phyloP scores from a whole-genome alignment of 2,113 vertebrate species.

The Mustela nigripes region DNA sequence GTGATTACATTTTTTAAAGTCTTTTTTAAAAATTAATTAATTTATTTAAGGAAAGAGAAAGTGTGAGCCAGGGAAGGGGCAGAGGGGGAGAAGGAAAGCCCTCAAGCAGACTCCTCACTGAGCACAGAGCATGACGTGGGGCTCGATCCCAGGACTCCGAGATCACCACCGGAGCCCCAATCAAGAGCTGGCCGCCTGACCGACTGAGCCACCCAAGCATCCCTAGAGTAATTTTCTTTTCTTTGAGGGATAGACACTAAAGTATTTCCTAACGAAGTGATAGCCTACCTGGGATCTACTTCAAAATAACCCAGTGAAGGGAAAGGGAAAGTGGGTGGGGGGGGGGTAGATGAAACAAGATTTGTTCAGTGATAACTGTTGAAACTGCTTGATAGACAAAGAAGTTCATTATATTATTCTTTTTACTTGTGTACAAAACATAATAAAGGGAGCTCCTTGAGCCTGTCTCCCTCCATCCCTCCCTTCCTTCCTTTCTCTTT shows the following conservation, averaged over 20 bases:
- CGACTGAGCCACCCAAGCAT: neutral
- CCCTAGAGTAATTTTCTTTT: conserved; percentile 41
- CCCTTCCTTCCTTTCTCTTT: neutral
- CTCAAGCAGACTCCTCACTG: neutral
- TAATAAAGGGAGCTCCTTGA: neutral
- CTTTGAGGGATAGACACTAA: conserved; percentile 35
- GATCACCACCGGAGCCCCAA: neutral
- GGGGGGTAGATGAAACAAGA: neutral
- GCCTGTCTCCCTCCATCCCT: no score
- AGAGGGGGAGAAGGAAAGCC: neutral
- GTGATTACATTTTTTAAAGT: conserved; percentile 56
- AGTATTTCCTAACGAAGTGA: conserved; percentile 26
- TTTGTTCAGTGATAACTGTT: neutral
- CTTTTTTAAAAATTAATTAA: neutral
- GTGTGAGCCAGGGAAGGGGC: neutral
- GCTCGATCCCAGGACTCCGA: neutral
- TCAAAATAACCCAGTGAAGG: conserved; percentile 19
- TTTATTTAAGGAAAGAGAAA: neutral
- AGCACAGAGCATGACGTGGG: neutral
- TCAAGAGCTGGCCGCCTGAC: neutral
- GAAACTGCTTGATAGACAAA: neutral
- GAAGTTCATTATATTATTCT: neutral
- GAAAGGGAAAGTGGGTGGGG: neutral
- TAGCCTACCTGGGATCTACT: neutral
- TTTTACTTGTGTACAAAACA: neutral